Base-by-base conservation (phyloP, 1,140 invertebrate genomes). In the Agrilus planipennis region DNA sequence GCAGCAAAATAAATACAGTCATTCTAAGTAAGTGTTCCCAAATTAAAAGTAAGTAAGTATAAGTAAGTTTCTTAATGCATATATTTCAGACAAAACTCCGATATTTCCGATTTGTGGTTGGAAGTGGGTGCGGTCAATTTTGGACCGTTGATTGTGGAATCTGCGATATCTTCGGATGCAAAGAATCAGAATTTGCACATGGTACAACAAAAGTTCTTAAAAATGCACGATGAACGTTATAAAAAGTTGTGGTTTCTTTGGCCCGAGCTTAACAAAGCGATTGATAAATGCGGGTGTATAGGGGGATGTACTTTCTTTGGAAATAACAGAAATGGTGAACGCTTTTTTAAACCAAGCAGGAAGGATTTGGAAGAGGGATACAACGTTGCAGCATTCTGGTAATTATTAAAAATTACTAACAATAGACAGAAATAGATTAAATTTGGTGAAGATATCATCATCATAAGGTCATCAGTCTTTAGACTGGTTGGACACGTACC, bases 271-370 rank as follows among this genome's bases (percentile, higher is more conserved):
- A 67, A 70, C 5, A 67, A 72, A 45, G 64, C 69, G 21, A 52
- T 68, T 5, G 72, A 73, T n/a, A 84, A 82, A 48, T 98, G 95
- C 63, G 93, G 91, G 0, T 99, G 95, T 65, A 81, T 87, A 28
- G 94, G 94, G 2, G 91, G 91, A 1, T 96, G 89, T 58, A 68
- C 70, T 11, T 99, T 99, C 65, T 98, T 98, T 62, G 92, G 91
- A 3, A 81, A 72, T 30, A 91, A 90, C 60, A 70, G 70, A 51
- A 92, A 92, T 60, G 90, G 91, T 1, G 60, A 76, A 14, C 77
- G 76, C 48, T 93, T 95, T 60, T 89, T 95, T 42, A 86, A 89
- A 54, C 86, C 88, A 0, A 81, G 72, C 49, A 71, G 75, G 17
- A 75, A 79, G 34, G 88, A 91, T 65, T 64, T 85, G 30, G 71